Evolutionary conservation across 2,888 invertebrate genomes (phyloP).

Genomic region (Macrophya annulata): DNA sequence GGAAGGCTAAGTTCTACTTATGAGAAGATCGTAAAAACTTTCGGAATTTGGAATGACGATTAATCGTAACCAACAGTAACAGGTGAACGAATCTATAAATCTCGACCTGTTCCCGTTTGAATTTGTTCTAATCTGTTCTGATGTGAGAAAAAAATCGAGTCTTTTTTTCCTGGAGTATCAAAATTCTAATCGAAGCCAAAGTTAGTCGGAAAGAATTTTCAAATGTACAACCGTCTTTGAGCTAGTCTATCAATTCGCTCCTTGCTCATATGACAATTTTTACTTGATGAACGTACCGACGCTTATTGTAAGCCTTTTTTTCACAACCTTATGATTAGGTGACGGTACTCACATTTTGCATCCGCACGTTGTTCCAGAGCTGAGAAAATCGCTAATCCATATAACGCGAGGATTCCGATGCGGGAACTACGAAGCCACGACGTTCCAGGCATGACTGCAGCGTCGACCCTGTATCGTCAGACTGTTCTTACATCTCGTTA

Average conservation of each 20-base stretch:
- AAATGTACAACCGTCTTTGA: not conserved
- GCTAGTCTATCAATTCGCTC: not conserved
- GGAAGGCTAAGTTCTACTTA: not conserved
- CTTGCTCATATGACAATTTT: not conserved
- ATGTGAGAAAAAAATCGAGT: not conserved
- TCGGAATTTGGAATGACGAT: not conserved
- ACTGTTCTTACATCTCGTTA: conserved; percentile 44
- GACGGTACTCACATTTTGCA: conserved; percentile 38
- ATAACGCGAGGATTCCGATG: conserved; percentile 17
- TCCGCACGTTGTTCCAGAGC: conserved; percentile 7
- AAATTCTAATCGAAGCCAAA: not conserved
- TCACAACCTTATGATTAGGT: not conserved
- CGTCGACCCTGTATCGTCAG: conserved; percentile 40
- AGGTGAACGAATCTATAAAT: not conserved
- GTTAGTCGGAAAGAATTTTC: not conserved
- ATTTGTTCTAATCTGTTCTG: not conserved
- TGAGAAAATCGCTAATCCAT: conserved; percentile 31
- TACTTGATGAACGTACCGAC: not conserved
- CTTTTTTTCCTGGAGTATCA: not conserved
- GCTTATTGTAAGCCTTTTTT: not conserved
- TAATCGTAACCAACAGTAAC: not conserved
- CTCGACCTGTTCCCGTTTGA: not conserved
- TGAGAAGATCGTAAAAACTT: not conserved
- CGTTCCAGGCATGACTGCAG: conserved; percentile 48
- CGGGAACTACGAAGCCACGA: not conserved